Conservation (phyloP, 2,797 vertebrate genomes). For the Anguilla pacifica region DNA sequence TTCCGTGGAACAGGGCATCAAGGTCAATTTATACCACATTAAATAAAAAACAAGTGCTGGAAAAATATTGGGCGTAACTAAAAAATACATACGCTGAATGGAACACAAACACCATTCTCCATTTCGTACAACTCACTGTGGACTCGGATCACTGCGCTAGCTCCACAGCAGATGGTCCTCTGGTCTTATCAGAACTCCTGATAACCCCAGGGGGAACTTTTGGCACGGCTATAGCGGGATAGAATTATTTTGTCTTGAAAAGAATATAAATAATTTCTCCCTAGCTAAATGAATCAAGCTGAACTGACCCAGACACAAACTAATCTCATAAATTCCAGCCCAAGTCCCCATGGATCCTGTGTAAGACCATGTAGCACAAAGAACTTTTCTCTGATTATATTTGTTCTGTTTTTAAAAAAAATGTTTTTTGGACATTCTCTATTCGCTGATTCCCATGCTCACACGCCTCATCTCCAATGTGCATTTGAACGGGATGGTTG, state of each 20-base stretch:
- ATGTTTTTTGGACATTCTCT: neutral
- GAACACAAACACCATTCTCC: neutral
- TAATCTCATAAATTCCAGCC: slow-evolving; percentile 1
- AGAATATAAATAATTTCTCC: slow-evolving; percentile 9
- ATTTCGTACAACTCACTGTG: neutral
- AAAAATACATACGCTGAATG: neutral
- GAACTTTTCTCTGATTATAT: neutral
- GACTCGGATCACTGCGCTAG: neutral
- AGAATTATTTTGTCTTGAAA: slow-evolving; percentile 2
- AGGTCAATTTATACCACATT: neutral
- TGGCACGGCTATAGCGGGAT: neutral
- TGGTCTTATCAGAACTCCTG: neutral
- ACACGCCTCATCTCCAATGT: neutral
- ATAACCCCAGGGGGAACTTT: neutral
- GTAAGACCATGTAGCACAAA: neutral
- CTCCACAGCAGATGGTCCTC: neutral
- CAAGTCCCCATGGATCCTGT: neutral
- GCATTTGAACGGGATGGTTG: no score
- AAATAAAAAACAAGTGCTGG: neutral
- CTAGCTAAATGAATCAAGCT: neutral
- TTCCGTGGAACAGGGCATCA: neutral
- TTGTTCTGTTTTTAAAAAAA: neutral
- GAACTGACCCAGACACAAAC: neutral
- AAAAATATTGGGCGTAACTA: neutral
- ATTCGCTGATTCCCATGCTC: neutral